Conservation (phyloP, 2,888 invertebrate species). For the Leptopilina myrica region DNA sequence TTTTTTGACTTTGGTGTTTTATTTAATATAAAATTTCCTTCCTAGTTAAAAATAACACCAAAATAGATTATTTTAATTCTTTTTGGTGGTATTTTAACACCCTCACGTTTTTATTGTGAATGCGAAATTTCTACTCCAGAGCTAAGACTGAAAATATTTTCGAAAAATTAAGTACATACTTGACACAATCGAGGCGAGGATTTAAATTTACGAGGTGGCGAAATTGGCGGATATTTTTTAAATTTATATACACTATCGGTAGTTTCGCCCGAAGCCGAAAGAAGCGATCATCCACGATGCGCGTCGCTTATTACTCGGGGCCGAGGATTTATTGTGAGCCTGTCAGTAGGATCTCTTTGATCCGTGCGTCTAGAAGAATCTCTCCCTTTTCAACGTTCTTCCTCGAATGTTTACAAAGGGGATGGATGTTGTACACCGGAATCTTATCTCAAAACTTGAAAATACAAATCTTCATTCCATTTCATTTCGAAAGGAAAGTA, state of each 20-base stretch:
- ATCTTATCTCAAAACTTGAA: background rate
- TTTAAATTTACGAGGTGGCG: conserved; percentile 57
- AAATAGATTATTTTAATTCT: too few species aligned
- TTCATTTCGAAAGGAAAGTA: background rate
- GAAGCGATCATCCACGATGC: conserved; percentile 43
- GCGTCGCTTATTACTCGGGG: conserved; percentile 61
- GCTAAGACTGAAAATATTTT: background rate
- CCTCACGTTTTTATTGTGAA: too few species aligned
- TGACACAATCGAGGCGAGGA: conserved; percentile 27
- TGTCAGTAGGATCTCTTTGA: conserved; percentile 64
- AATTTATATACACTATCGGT: conserved; percentile 48
- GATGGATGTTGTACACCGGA: conserved; percentile 5
- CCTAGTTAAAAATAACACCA: too few species aligned
- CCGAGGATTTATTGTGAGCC: conserved; percentile 62
- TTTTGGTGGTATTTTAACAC: too few species aligned
- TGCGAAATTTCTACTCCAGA: too few species aligned
- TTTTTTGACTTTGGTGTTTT: too few species aligned
- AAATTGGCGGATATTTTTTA: conserved; percentile 59
- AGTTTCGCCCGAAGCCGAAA: conserved; percentile 34
- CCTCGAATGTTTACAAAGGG: conserved; percentile 4
- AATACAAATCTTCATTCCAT: background rate
- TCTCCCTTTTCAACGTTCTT: conserved; percentile 28
- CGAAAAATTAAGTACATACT: background rate
- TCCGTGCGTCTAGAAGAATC: conserved; percentile 45
- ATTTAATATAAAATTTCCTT: too few species aligned